A percentile compares a stretch with the other conserved stretches of the same genome.
These are phyloP conservation scores for Xiphophorus couchianus DNA, from an alignment of 2,113 vertebrate species.

Conservation along the genomic window DNA sequence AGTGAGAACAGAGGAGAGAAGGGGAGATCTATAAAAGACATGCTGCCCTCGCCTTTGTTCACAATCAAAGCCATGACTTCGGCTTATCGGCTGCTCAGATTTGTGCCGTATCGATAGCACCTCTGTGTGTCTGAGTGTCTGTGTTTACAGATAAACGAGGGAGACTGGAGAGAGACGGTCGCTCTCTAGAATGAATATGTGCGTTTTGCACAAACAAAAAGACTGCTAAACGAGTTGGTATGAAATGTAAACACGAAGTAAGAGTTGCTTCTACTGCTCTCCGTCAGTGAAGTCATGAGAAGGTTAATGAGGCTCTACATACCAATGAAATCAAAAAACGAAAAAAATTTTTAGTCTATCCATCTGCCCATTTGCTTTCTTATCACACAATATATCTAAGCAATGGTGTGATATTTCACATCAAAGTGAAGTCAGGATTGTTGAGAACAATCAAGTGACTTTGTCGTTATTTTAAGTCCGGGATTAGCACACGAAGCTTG, in stretches of 20 bases:
- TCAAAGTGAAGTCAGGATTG: no score
- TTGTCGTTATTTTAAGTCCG: no score
- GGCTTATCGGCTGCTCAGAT: constrained; percentile 67
- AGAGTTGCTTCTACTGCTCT: not conserved
- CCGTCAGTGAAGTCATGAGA: not conserved
- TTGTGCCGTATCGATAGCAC: constrained; percentile 46
- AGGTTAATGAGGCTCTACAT: not conserved
- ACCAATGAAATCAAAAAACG: no score
- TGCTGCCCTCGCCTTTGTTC: constrained; percentile 66
- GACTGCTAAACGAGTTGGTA: not conserved
- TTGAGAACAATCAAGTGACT: no score
- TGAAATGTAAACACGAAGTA: not conserved
- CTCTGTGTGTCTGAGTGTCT: not conserved
- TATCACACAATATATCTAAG: no score
- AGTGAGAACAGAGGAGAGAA: constrained; percentile 54
- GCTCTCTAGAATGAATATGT: not conserved
- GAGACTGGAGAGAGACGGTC: not conserved
- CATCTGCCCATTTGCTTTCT: no score
- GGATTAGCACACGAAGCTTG: no score
- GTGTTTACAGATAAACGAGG: constrained; percentile 34
- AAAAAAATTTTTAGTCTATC: no score
- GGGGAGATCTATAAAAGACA: constrained; percentile 57
- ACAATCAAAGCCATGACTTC: constrained; percentile 45
- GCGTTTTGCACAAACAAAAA: not conserved
- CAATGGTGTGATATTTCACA: no score